Percentiles rank a stretch among this genome's conserved stretches.
These are phyloP conservation scores for Hoplodrina blanda DNA, from an alignment of 2,888 invertebrate genomes.

Conservation along the genomic window DNA sequence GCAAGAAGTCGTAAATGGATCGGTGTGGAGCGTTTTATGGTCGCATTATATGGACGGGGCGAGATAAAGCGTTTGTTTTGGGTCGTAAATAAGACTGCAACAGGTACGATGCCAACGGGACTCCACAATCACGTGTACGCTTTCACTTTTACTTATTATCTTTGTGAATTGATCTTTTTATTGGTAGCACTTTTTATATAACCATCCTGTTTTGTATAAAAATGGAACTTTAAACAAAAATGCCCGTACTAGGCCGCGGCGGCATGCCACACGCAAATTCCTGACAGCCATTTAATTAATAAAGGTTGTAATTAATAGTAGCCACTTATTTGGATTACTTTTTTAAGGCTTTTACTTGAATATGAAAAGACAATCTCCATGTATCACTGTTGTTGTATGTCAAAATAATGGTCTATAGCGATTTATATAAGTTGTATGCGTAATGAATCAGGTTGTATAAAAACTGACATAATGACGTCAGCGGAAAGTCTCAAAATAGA, in stretches of 20 bases:
- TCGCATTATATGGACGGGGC: slow-evolving; percentile 87
- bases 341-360: slow-evolving; percentile 60
- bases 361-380: slow-evolving; percentile 59
- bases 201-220: slow-evolving; percentile 37
- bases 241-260: slow-evolving; percentile 50
- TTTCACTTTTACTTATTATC: slow-evolving; percentile 88
- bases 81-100: slow-evolving; percentile 90
- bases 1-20: slow-evolving; percentile 84
- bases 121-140: slow-evolving; percentile 86
- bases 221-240: slow-evolving; percentile 40
- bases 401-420: slow-evolving; percentile 41
- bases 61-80: slow-evolving; percentile 91
- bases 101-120: slow-evolving; percentile 89
- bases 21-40: slow-evolving; percentile 86
- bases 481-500: slow-evolving; percentile 40
- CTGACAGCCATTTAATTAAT: slow-evolving; percentile 61
- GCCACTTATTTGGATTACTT: slow-evolving; percentile 65
- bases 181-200: slow-evolving; percentile 59
- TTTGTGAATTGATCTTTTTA: slow-evolving; percentile 80
- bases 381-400: slow-evolving; percentile 52
- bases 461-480: slow-evolving; percentile 29
- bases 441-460: slow-evolving; percentile 28
- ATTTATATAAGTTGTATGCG: slow-evolving; percentile 34
- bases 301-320: slow-evolving; percentile 56
- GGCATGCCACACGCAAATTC: slow-evolving; percentile 65